Evolutionary conservation across 2,113 vertebrate species (phyloP).

Genomic region (Clarias macrocephalus): DNA sequence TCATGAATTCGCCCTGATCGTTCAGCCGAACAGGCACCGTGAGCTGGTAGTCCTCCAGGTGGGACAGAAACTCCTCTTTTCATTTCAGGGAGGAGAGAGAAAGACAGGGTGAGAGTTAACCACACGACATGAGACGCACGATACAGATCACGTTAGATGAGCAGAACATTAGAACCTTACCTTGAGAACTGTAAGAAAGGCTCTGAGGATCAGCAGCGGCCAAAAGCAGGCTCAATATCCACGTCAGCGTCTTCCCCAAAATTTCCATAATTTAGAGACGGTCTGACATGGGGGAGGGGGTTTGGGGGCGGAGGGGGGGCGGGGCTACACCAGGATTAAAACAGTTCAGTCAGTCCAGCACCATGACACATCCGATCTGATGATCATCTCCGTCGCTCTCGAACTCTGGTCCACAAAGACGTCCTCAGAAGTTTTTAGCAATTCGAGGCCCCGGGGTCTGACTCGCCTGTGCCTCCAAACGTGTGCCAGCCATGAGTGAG

Average conservation of each 20-base stretch:
- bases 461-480: constrained; percentile 73
- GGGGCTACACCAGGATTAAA: constrained; percentile 81
- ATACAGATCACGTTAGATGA: background rate
- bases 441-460: constrained; percentile 70
- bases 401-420: constrained; percentile 51
- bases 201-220: constrained; percentile 89
- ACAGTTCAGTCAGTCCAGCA: constrained; percentile 78
- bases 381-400: constrained; percentile 62
- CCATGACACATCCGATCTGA: constrained; percentile 81
- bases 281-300: constrained; percentile 74
- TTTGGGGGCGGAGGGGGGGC: constrained; percentile 60
- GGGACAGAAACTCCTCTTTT: constrained; percentile 98
- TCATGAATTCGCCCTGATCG: constrained; percentile 93
- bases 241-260: constrained; percentile 98
- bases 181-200: constrained; percentile 94
- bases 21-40: constrained; percentile 92
- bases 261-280: constrained; percentile 96
- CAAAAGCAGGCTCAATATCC: constrained; percentile 95
- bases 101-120: constrained; percentile 22
- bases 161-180: constrained; percentile 67
- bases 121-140: background rate
- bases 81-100: constrained; percentile 63
- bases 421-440: constrained; percentile 70
- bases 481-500: constrained; percentile 80
- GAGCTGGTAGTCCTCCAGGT: constrained; percentile 97